Percentiles rank a stretch among this genome's conserved stretches.
phyloP scores from a whole-genome alignment of 1,140 invertebrate species.

The Drosophila azteca region DNA sequence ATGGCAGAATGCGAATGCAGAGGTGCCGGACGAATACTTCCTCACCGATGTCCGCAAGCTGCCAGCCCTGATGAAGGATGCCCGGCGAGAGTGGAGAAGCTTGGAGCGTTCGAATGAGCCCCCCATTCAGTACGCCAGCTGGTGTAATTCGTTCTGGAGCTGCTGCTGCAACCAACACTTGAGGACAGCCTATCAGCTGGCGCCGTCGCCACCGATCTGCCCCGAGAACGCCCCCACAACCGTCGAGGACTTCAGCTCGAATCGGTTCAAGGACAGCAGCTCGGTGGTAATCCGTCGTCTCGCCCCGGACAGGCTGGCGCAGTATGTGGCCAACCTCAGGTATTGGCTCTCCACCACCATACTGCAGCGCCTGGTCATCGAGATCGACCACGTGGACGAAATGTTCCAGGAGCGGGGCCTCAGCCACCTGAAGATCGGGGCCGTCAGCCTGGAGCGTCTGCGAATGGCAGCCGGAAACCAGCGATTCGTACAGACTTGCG shows the following conservation, averaged over 20 bases:
- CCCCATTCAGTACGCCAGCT: slow-evolving; percentile 42
- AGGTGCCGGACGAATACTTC: slow-evolving; percentile 77
- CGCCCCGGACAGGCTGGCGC: slow-evolving; percentile 73
- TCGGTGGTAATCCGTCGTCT: slow-evolving; percentile 79
- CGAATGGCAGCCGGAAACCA: slow-evolving; percentile 87
- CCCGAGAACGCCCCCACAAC: slow-evolving; percentile 67
- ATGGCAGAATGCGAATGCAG: slow-evolving; percentile 52
- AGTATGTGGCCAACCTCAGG: slow-evolving; percentile 76
- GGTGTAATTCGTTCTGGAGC: slow-evolving; percentile 78
- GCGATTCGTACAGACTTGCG: slow-evolving; percentile 86
- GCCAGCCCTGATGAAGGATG: slow-evolving; percentile 80
- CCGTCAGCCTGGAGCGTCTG: slow-evolving; percentile 88
- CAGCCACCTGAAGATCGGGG: slow-evolving; percentile 89
- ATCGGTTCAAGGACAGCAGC: slow-evolving; percentile 72
- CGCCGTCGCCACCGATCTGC: slow-evolving; percentile 55
- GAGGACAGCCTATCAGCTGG: slow-evolving; percentile 76
- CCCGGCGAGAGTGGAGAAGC: slow-evolving; percentile 61
- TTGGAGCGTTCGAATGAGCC: slow-evolving; percentile 45
- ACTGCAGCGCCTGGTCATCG: slow-evolving; percentile 87
- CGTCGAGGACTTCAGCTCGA: slow-evolving; percentile 67
- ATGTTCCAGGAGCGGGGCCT: slow-evolving; percentile 88
- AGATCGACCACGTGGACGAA: slow-evolving; percentile 89
- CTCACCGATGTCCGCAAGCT: slow-evolving; percentile 84
- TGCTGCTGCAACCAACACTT: slow-evolving; percentile 67
- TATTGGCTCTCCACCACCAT: slow-evolving; percentile 93